These are phyloP conservation scores for Poecilia gillii DNA, from an alignment of 2,797 vertebrate genomes.

Conservation along the genomic window DNA sequence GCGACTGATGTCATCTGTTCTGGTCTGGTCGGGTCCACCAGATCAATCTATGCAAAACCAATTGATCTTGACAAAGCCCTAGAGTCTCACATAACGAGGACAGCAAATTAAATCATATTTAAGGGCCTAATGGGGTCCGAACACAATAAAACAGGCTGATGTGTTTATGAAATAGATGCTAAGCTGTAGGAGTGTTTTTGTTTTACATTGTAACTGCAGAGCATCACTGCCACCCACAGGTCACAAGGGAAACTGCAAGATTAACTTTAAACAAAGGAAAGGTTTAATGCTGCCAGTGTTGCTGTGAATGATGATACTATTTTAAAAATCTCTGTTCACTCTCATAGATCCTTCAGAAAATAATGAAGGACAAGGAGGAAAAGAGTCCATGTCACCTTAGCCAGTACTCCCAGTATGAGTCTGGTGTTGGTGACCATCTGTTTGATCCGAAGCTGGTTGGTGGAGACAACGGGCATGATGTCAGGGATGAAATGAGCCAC, in stretches of 20 bases:
- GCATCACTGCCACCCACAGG: background rate
- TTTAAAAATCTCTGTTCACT: background rate
- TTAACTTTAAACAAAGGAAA: background rate
- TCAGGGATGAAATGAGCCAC: constrained; percentile 95
- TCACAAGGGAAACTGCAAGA: background rate
- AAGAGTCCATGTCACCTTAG: constrained; percentile 62
- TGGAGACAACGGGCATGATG: constrained; percentile 84
- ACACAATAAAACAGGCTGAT: background rate
- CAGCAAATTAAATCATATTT: background rate
- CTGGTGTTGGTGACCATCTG: constrained; percentile 89
- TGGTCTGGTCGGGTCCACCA: background rate
- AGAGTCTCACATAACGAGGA: background rate
- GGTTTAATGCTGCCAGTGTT: background rate
- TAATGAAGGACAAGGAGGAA: background rate
- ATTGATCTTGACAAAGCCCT: background rate
- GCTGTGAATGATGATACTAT: background rate
- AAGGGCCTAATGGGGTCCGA: background rate
- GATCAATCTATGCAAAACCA: background rate
- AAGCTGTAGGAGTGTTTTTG: background rate
- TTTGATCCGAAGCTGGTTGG: constrained; percentile 68
- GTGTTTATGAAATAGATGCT: background rate
- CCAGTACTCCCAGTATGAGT: constrained; percentile 87
- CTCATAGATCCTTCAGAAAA: background rate
- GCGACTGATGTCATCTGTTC: background rate
- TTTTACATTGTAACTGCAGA: background rate